Base-by-base conservation (phyloP, 1,140 invertebrate species). In the Calliopsis andreniformis region DNA sequence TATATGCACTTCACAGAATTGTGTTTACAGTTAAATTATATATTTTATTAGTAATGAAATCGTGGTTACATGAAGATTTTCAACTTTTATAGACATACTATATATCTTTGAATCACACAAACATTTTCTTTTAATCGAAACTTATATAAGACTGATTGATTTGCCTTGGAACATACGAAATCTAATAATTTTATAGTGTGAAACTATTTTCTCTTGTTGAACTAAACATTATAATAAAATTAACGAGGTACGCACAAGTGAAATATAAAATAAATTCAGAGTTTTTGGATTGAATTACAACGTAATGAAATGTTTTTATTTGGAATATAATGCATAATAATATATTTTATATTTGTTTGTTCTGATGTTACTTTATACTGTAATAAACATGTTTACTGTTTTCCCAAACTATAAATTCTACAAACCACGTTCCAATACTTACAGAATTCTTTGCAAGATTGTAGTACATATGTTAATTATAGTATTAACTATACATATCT, bases 111-210 rank as follows among this genome's bases (percentile, higher is more conserved):
- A 49, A 32, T 58, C 39, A 12, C 18, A 30, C 16, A 56, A 80
- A 64, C 14, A 16, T 66, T 64, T 77, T 62, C 32, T 71, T 61
- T 20, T 71, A 77, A 66, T 53, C 70, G 28, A 81, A n/a, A 35
- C 51, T 45, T 81, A 55, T 67, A 82, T 81, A 87, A 90, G 87
- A 90, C 89, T 89, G 89, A 90, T 76, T 86, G 82, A 87, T 88
- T 84, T 86, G 87, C 86, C 86, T 90, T 88, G 83, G 66, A 62
- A 66, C 58, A 80, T 39, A 78, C 42, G 25, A 75, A 67, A 67
- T 56, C 53, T 32, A 47, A 45, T 47, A 67, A 67, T 67, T 67
- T 35, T 47, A n/a, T 75, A 67, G 35, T 47, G 47, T 18, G 16
- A 70, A 28, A 51, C 56, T 73, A 45, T 73, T 66, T 45, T 30